phyloP scores from a whole-genome alignment of 2,797 vertebrate genomes.

The Enteromius anoplus region DNA sequence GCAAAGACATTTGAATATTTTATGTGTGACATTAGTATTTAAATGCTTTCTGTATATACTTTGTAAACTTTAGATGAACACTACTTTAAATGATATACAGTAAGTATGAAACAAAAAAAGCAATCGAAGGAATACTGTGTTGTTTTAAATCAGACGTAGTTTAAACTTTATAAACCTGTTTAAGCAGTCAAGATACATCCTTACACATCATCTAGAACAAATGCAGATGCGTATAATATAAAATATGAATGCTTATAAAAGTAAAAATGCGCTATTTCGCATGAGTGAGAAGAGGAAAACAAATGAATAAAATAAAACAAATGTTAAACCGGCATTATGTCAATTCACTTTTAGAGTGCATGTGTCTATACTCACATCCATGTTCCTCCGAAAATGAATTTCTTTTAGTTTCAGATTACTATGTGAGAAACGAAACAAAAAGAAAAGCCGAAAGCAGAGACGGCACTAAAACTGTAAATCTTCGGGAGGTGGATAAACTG shows the following conservation, averaged over 20 bases:
- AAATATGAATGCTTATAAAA: not conserved
- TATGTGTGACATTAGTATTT: not conserved
- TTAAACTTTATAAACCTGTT: not conserved
- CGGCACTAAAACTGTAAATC: conserved; percentile 43
- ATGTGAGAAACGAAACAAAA: conserved; percentile 1
- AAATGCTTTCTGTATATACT: not conserved
- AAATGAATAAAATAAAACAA: not conserved
- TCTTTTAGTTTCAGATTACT: conserved; percentile 11
- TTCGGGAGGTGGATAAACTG: conserved; percentile 52
- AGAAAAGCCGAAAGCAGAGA: conserved; percentile 21
- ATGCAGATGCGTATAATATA: not conserved
- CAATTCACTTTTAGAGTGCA: not conserved
- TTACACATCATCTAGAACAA: not conserved
- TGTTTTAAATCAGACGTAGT: not conserved
- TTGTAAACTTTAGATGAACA: not conserved
- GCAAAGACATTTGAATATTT: not conserved
- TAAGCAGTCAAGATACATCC: not conserved
- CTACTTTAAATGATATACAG: not conserved
- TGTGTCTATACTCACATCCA: conserved; percentile 21
- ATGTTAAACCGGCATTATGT: not conserved
- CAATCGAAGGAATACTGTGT: not conserved
- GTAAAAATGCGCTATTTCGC: not conserved
- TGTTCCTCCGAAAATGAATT: not conserved
- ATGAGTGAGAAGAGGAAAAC: not conserved
- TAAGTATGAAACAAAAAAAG: not conserved